Evolutionary conservation across 2,888 invertebrate genomes (phyloP).

Genomic region (Tanytarsus gracilentus): DNA sequence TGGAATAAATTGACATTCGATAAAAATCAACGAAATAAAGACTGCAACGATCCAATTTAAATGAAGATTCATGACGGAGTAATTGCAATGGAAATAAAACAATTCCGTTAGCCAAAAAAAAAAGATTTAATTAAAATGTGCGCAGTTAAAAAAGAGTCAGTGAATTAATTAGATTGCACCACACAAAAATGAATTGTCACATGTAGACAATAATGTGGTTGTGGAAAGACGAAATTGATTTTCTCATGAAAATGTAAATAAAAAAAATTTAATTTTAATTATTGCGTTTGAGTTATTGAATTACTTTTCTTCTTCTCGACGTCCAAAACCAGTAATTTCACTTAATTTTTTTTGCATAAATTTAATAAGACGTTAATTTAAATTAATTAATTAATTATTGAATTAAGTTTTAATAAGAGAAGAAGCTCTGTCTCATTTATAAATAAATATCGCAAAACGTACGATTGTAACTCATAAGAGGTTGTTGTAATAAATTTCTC

Average conservation of each 20-base stretch:
- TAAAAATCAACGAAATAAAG: neutral
- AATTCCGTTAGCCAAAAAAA: neutral
- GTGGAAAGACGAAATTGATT: neutral
- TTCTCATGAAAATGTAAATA: neutral
- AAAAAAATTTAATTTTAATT: neutral
- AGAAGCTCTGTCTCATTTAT: neutral
- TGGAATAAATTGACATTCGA: slow-evolving; percentile 35
- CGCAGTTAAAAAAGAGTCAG: neutral
- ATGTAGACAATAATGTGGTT: neutral
- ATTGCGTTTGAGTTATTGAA: neutral
- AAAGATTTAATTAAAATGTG: neutral
- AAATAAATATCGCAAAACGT: neutral
- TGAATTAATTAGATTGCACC: neutral
- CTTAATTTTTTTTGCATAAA: neutral
- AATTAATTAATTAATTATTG: neutral
- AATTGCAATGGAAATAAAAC: neutral
- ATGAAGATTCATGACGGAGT: neutral
- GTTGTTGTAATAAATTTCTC: no score
- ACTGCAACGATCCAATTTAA: neutral
- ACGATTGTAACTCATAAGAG: no score
- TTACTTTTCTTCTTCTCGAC: neutral
- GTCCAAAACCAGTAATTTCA: neutral
- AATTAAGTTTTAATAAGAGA: neutral
- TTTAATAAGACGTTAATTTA: neutral
- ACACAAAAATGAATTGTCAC: neutral